These are phyloP conservation scores for Samia ricini DNA, from an alignment of 1,140 invertebrate species.

Conservation along the genomic window DNA sequence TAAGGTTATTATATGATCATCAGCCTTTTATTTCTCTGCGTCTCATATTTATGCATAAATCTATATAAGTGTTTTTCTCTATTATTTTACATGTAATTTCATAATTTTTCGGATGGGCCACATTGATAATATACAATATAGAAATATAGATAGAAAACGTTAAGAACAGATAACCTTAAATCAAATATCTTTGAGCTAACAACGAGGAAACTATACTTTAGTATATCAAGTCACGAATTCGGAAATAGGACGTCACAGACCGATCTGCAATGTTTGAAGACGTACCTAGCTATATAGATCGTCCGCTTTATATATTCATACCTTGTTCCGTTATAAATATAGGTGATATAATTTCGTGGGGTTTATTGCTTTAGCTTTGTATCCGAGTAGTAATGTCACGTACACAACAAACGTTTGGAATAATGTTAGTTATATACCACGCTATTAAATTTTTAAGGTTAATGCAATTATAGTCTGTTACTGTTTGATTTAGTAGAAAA, in stretches of 20 bases:
- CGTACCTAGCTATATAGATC: background rate
- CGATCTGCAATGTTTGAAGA: background rate
- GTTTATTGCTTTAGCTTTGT: background rate
- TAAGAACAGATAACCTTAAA: background rate
- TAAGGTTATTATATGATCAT: too few relatives aligned
- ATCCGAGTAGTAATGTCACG: too few relatives aligned
- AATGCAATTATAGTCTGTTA: too few relatives aligned
- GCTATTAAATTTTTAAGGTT: too few relatives aligned
- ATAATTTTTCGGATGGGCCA: too few relatives aligned
- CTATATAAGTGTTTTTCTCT: too few relatives aligned
- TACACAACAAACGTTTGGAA: background rate
- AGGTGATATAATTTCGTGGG: background rate
- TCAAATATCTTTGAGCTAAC: background rate
- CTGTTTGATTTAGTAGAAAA: too few relatives aligned
- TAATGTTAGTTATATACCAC: background rate
- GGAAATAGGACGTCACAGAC: background rate
- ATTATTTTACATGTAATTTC: too few relatives aligned
- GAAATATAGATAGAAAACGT: too few relatives aligned
- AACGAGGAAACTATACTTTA: background rate
- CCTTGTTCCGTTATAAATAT: background rate
- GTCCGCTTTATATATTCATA: background rate
- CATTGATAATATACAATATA: too few relatives aligned
- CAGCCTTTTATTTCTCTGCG: too few relatives aligned
- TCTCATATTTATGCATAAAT: too few relatives aligned
- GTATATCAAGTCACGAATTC: background rate